Evolutionary conservation across 2,797 vertebrate genomes (phyloP).

Genomic region (Catostomus latipinnis): DNA sequence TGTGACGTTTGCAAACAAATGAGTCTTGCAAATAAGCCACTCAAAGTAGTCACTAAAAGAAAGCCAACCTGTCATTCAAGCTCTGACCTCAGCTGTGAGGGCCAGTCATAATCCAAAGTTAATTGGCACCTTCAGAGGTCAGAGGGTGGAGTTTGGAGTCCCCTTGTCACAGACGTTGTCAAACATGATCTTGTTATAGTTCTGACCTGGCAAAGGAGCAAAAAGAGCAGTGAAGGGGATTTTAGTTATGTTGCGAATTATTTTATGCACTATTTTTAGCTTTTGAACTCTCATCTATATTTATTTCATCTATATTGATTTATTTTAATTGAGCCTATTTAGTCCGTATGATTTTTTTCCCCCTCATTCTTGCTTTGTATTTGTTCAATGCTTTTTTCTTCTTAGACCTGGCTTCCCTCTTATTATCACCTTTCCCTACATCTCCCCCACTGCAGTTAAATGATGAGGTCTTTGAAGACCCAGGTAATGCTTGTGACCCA

Average conservation of each 20-base stretch:
- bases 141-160: slow-evolving; percentile 70
- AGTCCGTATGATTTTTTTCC: slow-evolving; percentile 18
- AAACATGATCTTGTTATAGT: slow-evolving; percentile 77
- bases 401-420: slow-evolving; percentile 75
- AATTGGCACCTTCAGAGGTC: slow-evolving; percentile 81
- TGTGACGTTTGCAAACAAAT: slow-evolving; percentile 10
- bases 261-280: too few relatives aligned
- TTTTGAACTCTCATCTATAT: too few relatives aligned
- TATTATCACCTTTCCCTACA: slow-evolving; percentile 72
- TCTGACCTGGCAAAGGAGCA: slow-evolving; percentile 60
- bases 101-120: slow-evolving; percentile 81
- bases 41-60: slow-evolving; percentile 67
- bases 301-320: neutral
- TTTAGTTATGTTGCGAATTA: slow-evolving; percentile 31
- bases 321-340: neutral
- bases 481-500: slow-evolving; percentile 69
- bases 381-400: slow-evolving; percentile 50
- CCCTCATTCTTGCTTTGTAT: slow-evolving; percentile 18
- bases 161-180: slow-evolving; percentile 75
- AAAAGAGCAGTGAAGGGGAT: slow-evolving; percentile 45
- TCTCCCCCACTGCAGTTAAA: slow-evolving; percentile 74
- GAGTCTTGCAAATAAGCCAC: slow-evolving; percentile 35
- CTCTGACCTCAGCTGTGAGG: slow-evolving; percentile 71
- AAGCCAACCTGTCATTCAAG: slow-evolving; percentile 68
- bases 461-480: slow-evolving; percentile 73